Conservation (phyloP, 2,113 vertebrate genomes). For the Scortum barcoo region DNA sequence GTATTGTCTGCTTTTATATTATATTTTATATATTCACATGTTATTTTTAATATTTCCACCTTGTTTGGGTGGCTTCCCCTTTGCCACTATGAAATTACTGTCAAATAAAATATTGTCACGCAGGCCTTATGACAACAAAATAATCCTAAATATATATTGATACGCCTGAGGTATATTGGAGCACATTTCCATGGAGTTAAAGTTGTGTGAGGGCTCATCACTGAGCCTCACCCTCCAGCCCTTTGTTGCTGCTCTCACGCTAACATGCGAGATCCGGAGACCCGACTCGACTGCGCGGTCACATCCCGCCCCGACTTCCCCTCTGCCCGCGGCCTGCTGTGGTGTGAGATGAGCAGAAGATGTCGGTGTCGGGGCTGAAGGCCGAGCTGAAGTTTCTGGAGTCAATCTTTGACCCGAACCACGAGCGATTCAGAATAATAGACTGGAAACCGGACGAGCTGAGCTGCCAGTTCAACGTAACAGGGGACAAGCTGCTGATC, state of each 20-base stretch:
- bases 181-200: not conserved
- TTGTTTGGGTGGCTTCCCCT: not conserved
- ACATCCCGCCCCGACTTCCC: slow-evolving; percentile 81
- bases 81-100: not conserved
- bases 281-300: slow-evolving; percentile 73
- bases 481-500: slow-evolving; percentile 90
- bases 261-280: slow-evolving; percentile 78
- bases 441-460: slow-evolving; percentile 97
- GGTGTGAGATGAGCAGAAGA: slow-evolving; percentile 91
- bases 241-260: slow-evolving; percentile 83
- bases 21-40: not conserved
- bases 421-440: slow-evolving; percentile 96
- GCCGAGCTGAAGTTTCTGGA: slow-evolving; percentile 97
- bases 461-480: slow-evolving; percentile 93
- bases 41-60: not conserved
- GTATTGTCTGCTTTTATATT: not conserved
- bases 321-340: slow-evolving; percentile 83
- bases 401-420: slow-evolving; percentile 96
- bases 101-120: not conserved
- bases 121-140: not conserved
- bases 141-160: no score
- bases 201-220: not conserved
- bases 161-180: no score
- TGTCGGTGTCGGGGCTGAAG: slow-evolving; percentile 97
- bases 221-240: slow-evolving; percentile 52